These are phyloP conservation scores for Aegotheles bennettii DNA, from an alignment of 2,113 vertebrate species.

Conservation along the genomic window DNA sequence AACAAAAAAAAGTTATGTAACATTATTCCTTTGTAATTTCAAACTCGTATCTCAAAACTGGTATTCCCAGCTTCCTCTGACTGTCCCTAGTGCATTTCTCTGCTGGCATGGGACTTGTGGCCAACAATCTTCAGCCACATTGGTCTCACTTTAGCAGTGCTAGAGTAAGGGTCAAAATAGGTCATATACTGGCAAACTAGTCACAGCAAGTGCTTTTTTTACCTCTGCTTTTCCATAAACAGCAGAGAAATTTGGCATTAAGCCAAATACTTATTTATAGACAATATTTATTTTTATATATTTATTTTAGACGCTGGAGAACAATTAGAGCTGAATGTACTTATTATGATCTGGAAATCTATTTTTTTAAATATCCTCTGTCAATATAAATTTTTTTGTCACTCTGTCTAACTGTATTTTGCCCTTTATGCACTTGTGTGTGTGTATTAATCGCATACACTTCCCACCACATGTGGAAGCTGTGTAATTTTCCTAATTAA, in stretches of 20 bases:
- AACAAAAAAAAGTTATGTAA: background rate
- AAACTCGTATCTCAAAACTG: background rate
- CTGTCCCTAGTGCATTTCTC: accelerated
- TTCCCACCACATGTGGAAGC: background rate
- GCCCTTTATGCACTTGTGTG: background rate
- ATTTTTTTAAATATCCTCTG: background rate
- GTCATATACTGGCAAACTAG: constrained; percentile 21
- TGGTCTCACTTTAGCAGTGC: background rate
- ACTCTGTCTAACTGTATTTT: background rate
- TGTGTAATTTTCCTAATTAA: background rate
- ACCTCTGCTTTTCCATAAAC: constrained; percentile 35
- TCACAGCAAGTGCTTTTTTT: background rate
- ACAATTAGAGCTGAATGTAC: constrained; percentile 48
- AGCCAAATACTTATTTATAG: constrained; percentile 51
- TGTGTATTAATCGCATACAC: background rate
- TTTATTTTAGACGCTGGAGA: constrained; percentile 46
- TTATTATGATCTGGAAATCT: constrained; percentile 26
- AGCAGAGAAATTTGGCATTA: background rate
- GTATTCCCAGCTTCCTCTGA: background rate
- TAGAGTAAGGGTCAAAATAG: background rate
- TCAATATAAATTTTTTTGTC: background rate
- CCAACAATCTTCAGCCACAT: background rate
- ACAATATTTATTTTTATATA: constrained; percentile 46
- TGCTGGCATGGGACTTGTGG: background rate
- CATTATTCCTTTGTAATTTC: background rate